Evolutionary conservation across 2,113 vertebrate species (phyloP), one percentile per base, ranked within the genome.

Genomic region (Corythornis madagascariensis): DNA sequence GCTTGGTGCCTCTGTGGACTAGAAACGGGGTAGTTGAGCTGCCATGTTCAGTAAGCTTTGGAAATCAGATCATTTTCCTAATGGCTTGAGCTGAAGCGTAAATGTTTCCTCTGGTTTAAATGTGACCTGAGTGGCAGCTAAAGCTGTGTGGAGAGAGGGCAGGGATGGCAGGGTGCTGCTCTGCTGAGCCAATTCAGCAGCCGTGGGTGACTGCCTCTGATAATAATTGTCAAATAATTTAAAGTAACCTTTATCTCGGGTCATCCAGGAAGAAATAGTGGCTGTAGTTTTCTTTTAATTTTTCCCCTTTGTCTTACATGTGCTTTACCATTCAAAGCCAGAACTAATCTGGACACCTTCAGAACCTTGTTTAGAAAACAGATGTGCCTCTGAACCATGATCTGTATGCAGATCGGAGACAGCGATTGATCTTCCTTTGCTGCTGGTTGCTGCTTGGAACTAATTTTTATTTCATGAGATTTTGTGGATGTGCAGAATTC

Each of bases 161-260:
- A 11, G 42, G 18, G 18, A 11, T 13, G 45, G 11, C 38, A 40
- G 61, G 7, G 9, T 56, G 45, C 43, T 4, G 10, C 6, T 42
- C 31, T 50, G 72, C 15, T 14, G 10, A 45, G 33, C 0, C 2
- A 28, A 15, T 10, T 48, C 42, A 57, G n/a, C 57, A 72, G 70
- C 65, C 0, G 0, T 21, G n/a, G 50, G 12, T 4, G 1, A 2
- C 53, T 31, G 53, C 22, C 29, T 53, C 26, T 20, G n/a, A 2
- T 38, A 38, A 38, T 29, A 48, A 19, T 48, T 53, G 18, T n/a
- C 17, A 3, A 11, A 11, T 20, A 20, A 31, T 25, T 50, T 16
- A 16, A 76, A 33, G 12, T 50, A 24, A 25, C 3, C 1, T 50
- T 56, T 53, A 16, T 13, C 40, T 77, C 10, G 6, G 1, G 22